Evolutionary conservation across 64 coral and sea anemone species (phyloP).

Genomic region (Actinia equina): DNA sequence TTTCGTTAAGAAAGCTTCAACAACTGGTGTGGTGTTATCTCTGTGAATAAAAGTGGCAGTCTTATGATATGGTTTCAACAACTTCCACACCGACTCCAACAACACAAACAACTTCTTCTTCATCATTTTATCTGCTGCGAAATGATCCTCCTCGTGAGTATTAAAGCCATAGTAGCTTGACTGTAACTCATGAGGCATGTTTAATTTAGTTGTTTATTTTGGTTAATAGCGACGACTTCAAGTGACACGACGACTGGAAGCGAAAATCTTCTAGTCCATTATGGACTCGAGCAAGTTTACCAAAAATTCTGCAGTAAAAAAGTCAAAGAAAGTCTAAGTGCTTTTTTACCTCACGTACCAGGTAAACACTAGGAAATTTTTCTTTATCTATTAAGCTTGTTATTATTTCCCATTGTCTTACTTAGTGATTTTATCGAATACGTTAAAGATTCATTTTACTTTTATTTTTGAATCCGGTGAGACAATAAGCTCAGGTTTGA

Average conservation of each 20-base stretch:
- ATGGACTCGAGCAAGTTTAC: slow-evolving; percentile 90
- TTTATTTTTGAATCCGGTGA: not conserved
- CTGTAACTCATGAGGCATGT: not conserved
- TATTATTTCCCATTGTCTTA: not conserved
- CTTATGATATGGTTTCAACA: slow-evolving; percentile 82
- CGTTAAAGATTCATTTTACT: not conserved
- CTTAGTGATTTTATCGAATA: not conserved
- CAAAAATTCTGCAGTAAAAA: slow-evolving; percentile 96
- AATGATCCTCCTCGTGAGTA: slow-evolving; percentile 46
- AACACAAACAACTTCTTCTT: slow-evolving; percentile 56
- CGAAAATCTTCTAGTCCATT: slow-evolving; percentile 81
- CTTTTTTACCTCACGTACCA: slow-evolving; percentile 92
- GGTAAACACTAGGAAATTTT: slow-evolving; percentile 55
- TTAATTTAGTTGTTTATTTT: not conserved
- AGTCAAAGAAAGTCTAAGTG: slow-evolving; percentile 91
- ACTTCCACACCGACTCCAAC: slow-evolving; percentile 76
- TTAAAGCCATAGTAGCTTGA: not conserved
- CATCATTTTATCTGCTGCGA: slow-evolving; percentile 83
- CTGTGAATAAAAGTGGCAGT: not conserved
- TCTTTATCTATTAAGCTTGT: not conserved
- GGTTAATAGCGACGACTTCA: not conserved
- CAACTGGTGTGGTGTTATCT: not conserved
- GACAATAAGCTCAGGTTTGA: too few relatives aligned
- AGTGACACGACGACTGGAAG: slow-evolving; percentile 56
- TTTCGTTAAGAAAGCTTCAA: not conserved